Evolutionary conservation across 2,797 vertebrate species (phyloP).

Genomic region (Microtus obscurus): DNA sequence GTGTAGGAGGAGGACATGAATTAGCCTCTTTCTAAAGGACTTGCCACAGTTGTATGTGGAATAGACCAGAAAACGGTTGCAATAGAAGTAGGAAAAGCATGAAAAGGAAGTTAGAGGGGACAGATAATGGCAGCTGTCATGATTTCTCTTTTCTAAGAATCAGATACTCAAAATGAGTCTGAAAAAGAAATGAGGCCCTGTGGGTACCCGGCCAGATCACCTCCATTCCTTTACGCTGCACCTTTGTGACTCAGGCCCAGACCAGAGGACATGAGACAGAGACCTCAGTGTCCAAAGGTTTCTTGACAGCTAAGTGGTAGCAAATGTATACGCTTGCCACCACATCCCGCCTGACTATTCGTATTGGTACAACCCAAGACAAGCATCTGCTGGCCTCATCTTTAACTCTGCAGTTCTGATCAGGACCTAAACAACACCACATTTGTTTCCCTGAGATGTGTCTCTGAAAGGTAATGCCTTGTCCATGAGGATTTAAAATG

Average conservation of each 20-base stretch:
- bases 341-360: neutral
- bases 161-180: neutral
- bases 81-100: neutral
- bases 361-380: neutral
- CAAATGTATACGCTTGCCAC: neutral
- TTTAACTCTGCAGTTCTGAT: slow-evolving; percentile 1
- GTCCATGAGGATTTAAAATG: neutral
- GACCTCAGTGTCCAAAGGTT: neutral
- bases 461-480: slow-evolving; percentile 40
- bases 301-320: neutral
- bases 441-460: neutral
- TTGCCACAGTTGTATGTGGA: neutral
- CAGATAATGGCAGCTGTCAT: neutral
- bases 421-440: slow-evolving; percentile 19
- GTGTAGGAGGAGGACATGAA: neutral
- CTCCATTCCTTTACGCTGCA: neutral
- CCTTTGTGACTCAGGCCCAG: neutral
- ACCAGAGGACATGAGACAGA: neutral
- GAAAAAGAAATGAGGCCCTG: neutral
- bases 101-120: neutral
- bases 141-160: neutral
- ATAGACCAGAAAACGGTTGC: neutral
- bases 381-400: neutral
- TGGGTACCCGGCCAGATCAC: neutral
- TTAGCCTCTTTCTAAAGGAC: neutral